A percentile compares a stretch with the other conserved stretches of the same genome.
These are phyloP conservation scores for Montipora capitata DNA, from an alignment of 92 coral and sea anemone genomes.

Conservation along the genomic window DNA sequence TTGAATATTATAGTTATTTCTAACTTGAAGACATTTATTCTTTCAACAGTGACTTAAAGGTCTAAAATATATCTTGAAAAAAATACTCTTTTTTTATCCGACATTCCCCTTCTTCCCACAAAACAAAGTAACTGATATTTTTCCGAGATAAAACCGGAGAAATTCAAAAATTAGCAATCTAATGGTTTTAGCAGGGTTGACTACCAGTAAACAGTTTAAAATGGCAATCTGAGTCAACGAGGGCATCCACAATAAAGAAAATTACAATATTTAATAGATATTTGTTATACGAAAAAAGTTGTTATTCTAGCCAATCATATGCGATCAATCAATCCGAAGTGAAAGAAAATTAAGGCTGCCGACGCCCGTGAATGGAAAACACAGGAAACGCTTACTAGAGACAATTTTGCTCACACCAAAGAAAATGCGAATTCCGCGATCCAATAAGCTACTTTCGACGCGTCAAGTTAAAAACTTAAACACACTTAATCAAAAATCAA, in stretches of 20 bases:
- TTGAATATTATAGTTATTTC: not conserved
- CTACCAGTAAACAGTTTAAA: not conserved
- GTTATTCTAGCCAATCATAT: no score
- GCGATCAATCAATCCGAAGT: no score
- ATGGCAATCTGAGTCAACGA: conserved; percentile 53
- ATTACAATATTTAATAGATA: not conserved
- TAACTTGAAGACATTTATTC: not conserved
- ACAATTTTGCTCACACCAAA: no score
- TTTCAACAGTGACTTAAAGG: not conserved
- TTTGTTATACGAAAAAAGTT: not conserved
- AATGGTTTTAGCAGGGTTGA: not conserved
- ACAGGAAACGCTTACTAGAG: no score
- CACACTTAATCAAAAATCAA: not conserved
- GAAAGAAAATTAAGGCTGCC: no score
- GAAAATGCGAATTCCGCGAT: no score
- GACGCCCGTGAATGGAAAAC: no score
- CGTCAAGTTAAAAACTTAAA: no score
- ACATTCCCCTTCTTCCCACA: not conserved
- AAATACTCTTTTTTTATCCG: not conserved
- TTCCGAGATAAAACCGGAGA: not conserved
- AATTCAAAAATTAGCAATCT: not conserved
- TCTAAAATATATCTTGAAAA: not conserved
- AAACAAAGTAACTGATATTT: not conserved
- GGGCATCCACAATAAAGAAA: conserved; percentile 21
- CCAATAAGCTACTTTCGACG: not conserved